Percentiles rank a stretch among this genome's conserved stretches.
Conservation (phyloP, 2,797 vertebrate species). For the Anabas testudineus region DNA sequence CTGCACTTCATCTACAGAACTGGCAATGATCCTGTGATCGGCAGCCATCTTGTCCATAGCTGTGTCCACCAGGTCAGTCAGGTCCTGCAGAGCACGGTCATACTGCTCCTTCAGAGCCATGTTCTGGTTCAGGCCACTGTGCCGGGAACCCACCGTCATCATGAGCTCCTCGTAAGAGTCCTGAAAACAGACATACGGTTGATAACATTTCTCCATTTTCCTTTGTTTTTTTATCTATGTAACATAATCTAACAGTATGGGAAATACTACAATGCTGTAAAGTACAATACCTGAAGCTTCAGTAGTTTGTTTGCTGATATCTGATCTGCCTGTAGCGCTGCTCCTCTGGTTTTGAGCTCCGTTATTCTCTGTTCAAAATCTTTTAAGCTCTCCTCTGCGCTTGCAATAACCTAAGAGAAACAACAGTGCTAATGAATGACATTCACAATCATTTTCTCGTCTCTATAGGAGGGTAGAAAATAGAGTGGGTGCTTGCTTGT, state of each 20-base stretch:
- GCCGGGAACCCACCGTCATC: constrained; percentile 88
- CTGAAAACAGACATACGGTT: constrained; percentile 78
- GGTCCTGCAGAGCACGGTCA: constrained; percentile 90
- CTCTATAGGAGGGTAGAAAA: background rate
- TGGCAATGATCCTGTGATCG: constrained; percentile 88
- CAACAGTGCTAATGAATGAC: background rate
- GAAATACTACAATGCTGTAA: background rate
- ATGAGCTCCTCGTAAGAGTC: constrained; percentile 92
- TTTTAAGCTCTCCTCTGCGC: constrained; percentile 89
- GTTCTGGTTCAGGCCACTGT: constrained; percentile 91
- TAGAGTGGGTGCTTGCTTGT: background rate
- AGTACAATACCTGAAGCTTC: constrained; percentile 89
- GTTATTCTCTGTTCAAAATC: constrained; percentile 88
- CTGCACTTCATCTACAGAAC: constrained; percentile 88
- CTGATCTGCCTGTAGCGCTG: constrained; percentile 88
- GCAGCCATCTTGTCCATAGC: constrained; percentile 92
- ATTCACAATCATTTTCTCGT: background rate
- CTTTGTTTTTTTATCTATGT: no score
- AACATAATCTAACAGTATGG: background rate
- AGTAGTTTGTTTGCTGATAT: constrained; percentile 88
- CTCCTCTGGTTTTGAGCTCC: constrained; percentile 87
- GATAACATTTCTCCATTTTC: no score
- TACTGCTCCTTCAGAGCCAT: constrained; percentile 91
- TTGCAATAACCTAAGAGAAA: constrained; percentile 83
- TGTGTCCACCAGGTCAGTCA: constrained; percentile 91